Evolutionary conservation across 2,113 vertebrate genomes (phyloP).

Genomic region (Calidris pugnax): DNA sequence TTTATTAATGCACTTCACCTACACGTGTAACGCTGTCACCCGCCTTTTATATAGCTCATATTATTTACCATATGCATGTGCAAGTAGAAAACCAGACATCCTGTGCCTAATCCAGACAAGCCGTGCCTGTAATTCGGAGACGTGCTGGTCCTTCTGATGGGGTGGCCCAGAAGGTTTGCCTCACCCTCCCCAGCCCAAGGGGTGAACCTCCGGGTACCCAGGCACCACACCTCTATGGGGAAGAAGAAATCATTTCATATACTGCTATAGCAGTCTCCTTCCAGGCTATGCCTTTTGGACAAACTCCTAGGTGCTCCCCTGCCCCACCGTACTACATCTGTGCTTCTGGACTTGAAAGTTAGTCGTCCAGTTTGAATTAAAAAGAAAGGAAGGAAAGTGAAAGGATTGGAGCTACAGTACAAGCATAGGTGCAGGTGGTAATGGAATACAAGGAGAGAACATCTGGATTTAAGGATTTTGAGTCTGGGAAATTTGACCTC

Average conservation of each 20-base stretch:
- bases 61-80: neutral
- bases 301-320: neutral
- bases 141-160: neutral
- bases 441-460: neutral
- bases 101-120: neutral
- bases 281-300: neutral
- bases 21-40: neutral
- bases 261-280: neutral
- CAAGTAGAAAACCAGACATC: neutral
- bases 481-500: neutral
- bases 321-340: neutral
- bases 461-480: neutral
- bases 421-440: neutral
- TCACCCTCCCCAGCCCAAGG: neutral
- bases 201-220: fast-evolving
- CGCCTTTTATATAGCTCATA: neutral
- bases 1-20: neutral
- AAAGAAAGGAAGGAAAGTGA: neutral
- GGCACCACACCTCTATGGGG: neutral
- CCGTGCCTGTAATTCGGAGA: fast-evolving
- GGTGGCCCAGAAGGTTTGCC: neutral
- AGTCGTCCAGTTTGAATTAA: neutral
- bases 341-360: neutral
- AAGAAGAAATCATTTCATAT: neutral
- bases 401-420: neutral